Evolutionary conservation across 2,113 vertebrate genomes (phyloP).

Genomic region (Triplophysa tibetana): DNA sequence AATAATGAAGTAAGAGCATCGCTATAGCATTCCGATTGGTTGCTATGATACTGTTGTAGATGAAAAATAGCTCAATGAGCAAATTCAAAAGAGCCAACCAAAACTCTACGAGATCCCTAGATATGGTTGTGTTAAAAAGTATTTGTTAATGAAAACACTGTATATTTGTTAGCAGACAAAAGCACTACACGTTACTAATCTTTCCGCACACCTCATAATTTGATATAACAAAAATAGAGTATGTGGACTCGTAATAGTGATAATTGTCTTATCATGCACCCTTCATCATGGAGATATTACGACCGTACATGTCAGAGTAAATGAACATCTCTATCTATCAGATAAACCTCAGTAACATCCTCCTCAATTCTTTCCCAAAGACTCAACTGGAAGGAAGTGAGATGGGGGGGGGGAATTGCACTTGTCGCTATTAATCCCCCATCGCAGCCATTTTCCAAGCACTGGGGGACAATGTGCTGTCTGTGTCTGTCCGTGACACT

Average conservation of each 20-base stretch:
- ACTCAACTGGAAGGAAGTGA: conserved; percentile 64
- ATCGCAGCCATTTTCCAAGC: conserved; percentile 72
- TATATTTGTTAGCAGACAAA: not conserved
- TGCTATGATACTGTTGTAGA: too few species aligned
- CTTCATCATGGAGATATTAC: not conserved
- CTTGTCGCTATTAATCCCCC: conserved; percentile 71
- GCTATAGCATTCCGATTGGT: too few species aligned
- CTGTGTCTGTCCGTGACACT: conserved; percentile 68
- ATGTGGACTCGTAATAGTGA: not conserved
- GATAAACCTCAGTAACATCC: conserved; percentile 32
- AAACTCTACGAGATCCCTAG: too few species aligned
- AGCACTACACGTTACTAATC: too few species aligned
- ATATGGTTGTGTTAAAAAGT: too few species aligned
- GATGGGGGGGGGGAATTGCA: conserved; percentile 63
- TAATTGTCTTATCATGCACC: not conserved
- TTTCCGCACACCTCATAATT: not conserved
- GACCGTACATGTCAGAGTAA: conserved; percentile 15
- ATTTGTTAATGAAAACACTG: too few species aligned
- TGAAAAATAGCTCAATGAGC: too few species aligned
- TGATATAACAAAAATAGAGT: not conserved
- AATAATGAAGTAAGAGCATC: too few species aligned
- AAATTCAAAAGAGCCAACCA: too few species aligned
- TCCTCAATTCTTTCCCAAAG: conserved; percentile 59
- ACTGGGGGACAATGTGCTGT: conserved; percentile 65
- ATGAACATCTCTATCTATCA: conserved; percentile 23